These are phyloP conservation scores for Upupa epops DNA, from an alignment of 2,113 vertebrate species.

Conservation along the genomic window DNA sequence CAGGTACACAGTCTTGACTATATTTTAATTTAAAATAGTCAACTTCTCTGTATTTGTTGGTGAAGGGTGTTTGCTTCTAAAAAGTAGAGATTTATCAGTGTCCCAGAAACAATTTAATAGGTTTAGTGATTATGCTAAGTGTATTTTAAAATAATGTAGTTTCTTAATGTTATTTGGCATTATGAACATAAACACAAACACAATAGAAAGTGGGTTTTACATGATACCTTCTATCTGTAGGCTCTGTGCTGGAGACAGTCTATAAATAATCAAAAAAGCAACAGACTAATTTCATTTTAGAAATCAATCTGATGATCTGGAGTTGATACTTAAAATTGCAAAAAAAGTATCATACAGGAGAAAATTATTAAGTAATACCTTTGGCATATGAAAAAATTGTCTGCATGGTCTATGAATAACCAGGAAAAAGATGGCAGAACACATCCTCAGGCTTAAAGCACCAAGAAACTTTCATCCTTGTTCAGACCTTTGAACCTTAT, in stretches of 20 bases:
- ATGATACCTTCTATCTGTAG: not conserved
- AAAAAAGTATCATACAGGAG: not conserved
- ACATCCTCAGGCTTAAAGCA: not conserved
- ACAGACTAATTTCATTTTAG: not conserved
- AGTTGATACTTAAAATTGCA: not conserved
- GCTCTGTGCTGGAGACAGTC: not conserved
- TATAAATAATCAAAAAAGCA: not conserved
- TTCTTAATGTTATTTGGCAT: not conserved
- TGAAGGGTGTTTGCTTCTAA: not conserved
- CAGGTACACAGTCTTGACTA: not conserved
- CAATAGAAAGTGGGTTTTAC: not conserved
- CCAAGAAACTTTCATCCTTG: not conserved
- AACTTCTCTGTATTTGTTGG: not conserved
- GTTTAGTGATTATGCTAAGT: not conserved
- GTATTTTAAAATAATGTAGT: not conserved
- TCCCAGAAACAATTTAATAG: not conserved
- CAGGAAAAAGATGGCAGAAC: not conserved
- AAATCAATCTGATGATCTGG: not conserved
- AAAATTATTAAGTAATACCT: not conserved
- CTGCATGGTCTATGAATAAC: not conserved
- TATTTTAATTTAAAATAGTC: not conserved
- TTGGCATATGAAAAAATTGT: not conserved
- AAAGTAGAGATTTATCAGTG: not conserved
- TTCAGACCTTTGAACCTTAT: not conserved
- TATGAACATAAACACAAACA: not conserved